These are phyloP conservation scores for Drosophila ananassae DNA, from an alignment of 1,140 invertebrate genomes.

Conservation along the genomic window DNA sequence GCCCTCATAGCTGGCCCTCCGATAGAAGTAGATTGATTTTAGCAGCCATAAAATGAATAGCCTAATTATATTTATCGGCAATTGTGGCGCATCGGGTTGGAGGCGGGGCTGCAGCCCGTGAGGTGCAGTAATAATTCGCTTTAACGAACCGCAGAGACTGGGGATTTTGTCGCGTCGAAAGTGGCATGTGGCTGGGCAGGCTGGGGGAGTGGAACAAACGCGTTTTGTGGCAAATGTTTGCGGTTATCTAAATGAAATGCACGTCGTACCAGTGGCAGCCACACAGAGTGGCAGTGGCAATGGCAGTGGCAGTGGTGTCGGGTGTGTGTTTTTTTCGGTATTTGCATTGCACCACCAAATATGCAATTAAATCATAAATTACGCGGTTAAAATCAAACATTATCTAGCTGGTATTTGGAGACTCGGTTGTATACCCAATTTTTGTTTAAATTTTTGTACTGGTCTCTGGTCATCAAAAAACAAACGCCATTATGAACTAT, in stretches of 20 bases:
- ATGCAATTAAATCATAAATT: conserved; percentile 80
- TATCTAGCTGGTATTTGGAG: conserved; percentile 9
- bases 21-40: neutral
- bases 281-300: neutral
- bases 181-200: neutral
- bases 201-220: conserved; percentile 27
- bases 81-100: neutral
- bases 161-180: conserved; percentile 43
- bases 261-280: conserved; percentile 27
- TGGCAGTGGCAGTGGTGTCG: neutral
- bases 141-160: conserved; percentile 1
- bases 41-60: neutral
- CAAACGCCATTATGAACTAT: conserved; percentile 11
- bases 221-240: conserved; percentile 78
- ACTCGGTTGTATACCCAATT: conserved; percentile 1
- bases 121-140: conserved; percentile 36
- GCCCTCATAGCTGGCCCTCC: neutral
- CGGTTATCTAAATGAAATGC: conserved; percentile 81
- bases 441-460: neutral
- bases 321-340: conserved; percentile 6
- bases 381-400: conserved; percentile 71
- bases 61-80: neutral
- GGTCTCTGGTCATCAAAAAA: neutral
- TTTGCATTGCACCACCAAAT: conserved; percentile 60
- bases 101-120: neutral